Base-by-base conservation (phyloP, 1,140 invertebrate species). In the Psilanteris sp. region DNA sequence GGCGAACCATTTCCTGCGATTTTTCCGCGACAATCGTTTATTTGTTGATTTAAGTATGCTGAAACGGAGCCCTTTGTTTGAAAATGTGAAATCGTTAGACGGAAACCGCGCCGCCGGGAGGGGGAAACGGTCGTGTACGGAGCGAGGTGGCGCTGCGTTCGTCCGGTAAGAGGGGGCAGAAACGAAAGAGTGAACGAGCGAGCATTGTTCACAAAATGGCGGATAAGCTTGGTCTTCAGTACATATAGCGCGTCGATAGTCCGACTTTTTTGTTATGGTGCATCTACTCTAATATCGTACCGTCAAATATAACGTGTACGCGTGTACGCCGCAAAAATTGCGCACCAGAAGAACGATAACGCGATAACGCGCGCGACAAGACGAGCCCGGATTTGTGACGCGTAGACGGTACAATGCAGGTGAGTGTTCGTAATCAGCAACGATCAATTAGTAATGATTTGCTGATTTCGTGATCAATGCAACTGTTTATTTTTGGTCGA, bases 401-500 rank as follows among this genome's bases (percentile, higher is more conserved):
- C 87, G 86, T 85, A 87, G 79, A 85, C 81, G 77, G 77, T 50
- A 67, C 79, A 78, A 88, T 88, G 87, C 86, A 88, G 87, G 87
- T 88, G 85, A 88, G 87, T 88, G 85, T 31, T 71, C 57, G 74
- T 61, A 61, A 82, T 67, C 71, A 64, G 52, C 43, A 37, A 11
- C 3, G 14, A 27, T 29, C 22, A 50, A n/a, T 36, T 48, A 15
- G 4, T 1, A 14, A 1, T 1, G 8, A 0, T 18, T 20, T 16
- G 9, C 5, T 9, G 2, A 2, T 20, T 20, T n/a, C n/a, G n/a
- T n/a, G n/a, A n/a, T n/a, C n/a, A n/a, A n/a, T n/a, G n/a, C n/a
- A n/a, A n/a, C n/a, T n/a, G n/a, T n/a, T n/a, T n/a, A n/a, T n/a
- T n/a, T n/a, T n/a, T n/a, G n/a, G n/a, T n/a, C n/a, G n/a, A n/a